phyloP scores from a whole-genome alignment of 2,797 vertebrate genomes.

The Tangara arthus region DNA sequence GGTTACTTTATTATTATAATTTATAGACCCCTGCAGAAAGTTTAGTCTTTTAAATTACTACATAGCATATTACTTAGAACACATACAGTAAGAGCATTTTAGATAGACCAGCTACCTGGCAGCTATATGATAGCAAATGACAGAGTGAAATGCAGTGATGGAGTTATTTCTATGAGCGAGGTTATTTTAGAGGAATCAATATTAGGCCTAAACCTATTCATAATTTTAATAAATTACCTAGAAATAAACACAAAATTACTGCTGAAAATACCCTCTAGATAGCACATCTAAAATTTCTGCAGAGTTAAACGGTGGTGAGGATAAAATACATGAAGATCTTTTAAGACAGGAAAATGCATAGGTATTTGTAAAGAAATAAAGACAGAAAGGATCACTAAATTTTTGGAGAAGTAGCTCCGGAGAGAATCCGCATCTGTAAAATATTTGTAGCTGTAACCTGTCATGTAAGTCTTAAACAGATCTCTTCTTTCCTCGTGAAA shows the following conservation, averaged over 20 bases:
- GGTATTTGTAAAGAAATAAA: not conserved
- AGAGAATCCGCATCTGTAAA: not conserved
- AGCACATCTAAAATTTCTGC: not conserved
- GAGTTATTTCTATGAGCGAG: not conserved
- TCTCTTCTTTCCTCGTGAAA: not conserved
- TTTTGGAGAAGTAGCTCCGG: not conserved
- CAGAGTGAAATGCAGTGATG: not conserved
- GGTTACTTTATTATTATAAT: not conserved
- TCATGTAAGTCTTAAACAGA: not conserved
- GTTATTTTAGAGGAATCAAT: not conserved
- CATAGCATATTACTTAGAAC: not conserved
- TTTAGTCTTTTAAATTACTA: not conserved
- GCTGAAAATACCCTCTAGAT: not conserved
- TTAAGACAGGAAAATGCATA: not conserved
- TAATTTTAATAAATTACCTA: not conserved
- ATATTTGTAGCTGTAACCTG: not conserved
- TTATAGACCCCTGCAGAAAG: not conserved
- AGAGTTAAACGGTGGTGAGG: not conserved
- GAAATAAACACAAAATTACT: not conserved
- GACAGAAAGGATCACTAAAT: not conserved
- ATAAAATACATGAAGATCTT: not conserved
- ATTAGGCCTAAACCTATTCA: not conserved
- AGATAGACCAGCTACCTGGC: not conserved
- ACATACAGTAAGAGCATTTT: not conserved
- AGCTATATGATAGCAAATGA: not conserved